Conservation (phyloP, 2,113 vertebrate species). For the Rhinichthys klamathensis region DNA sequence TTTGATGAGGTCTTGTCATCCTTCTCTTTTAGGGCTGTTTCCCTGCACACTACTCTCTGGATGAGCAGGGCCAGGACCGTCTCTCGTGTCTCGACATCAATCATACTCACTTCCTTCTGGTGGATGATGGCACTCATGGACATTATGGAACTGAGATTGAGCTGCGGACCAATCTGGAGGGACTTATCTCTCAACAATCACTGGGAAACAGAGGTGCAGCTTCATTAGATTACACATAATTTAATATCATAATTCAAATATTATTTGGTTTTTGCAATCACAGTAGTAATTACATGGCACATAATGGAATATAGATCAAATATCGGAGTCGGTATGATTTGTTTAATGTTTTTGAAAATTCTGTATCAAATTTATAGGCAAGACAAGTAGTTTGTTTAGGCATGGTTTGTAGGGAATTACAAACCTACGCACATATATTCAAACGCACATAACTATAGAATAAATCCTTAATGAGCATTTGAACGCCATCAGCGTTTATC, state of each 20-base stretch:
- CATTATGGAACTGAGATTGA: conserved; percentile 85
- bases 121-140: conserved; percentile 91
- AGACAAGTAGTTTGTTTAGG: no score
- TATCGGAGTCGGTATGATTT: background rate
- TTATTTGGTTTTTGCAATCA: background rate
- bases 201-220: conserved; percentile 70
- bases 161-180: conserved; percentile 86
- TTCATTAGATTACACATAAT: background rate
- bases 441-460: no score
- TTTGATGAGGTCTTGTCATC: background rate
- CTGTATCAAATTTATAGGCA: no score
- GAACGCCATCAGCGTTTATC: no score
- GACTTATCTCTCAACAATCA: conserved; percentile 84
- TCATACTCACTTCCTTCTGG: conserved; percentile 95
- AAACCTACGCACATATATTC: no score
- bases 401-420: no score
- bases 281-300: no score
- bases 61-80: conserved; percentile 82
- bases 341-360: background rate
- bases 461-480: no score
- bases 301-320: no score
- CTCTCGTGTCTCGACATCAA: conserved; percentile 91
- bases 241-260: no score
- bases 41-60: conserved; percentile 84
- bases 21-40: conserved; percentile 79